Base-by-base conservation (phyloP, 2,888 invertebrate species). In the Drosophila parthenogenetica region DNA sequence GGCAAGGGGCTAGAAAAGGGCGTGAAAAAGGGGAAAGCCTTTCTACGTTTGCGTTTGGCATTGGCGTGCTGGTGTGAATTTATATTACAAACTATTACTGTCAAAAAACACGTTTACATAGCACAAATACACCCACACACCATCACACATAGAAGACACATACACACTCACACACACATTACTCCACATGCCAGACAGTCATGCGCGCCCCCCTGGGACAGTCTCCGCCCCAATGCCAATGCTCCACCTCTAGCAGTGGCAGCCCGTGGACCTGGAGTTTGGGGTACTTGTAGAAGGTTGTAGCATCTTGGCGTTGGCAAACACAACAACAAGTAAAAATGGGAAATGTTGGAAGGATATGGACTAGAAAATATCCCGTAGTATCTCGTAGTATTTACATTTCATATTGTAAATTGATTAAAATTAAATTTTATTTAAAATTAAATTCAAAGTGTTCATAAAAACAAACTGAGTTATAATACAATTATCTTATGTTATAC, bases 91-190 rank as follows among this genome's bases (percentile, higher is more conserved):
- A 86, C 85, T 89, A 86, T 86, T 89, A 89, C 89, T 86, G 85
- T 86, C 85, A 89, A 88, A 86, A 89, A 86, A 89, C 89, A 88
- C 89, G 85, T 85, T 85, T 89, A 89, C 89, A 83, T 83, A 83
- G 89, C 83, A 87, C 81, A 83, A 77, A 86, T 81, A 82, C 81
- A 81, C 71, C 64, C 67, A 40, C 54, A 59, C 69, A 70, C 71
- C 43, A 62, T 8, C 53, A 60, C 58, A 54, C 35, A 35, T 35
- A 35, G 35, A 13, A 60, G 53, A 60, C 37, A 62, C 53, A 62
- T 55, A 51, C 29, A 37, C 54, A 54, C 37, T 62, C 58, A 74
- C 65, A 43, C 35, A 11, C 37, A 39, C 37, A 29, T 22, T 45
- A 11, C 35, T 35, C 58, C 43, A 65, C 69, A 62, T 69, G 53